Evolutionary conservation across 1,140 invertebrate genomes (phyloP), one percentile per base, ranked within the genome.

Genomic region (Ctenoplectra terminalis): DNA sequence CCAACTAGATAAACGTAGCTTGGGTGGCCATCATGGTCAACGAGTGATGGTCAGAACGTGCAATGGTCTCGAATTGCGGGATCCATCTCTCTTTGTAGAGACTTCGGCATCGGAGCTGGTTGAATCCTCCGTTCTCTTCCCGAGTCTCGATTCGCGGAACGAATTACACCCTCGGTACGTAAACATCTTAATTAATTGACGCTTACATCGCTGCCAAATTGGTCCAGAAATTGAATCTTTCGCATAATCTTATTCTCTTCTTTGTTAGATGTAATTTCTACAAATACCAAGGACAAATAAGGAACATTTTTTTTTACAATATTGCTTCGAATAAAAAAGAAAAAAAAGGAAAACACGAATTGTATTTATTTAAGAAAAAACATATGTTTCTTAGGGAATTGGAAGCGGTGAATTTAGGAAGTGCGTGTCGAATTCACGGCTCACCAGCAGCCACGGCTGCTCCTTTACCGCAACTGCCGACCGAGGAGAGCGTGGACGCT

Each of bases 11-110:
- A 96, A 94, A 79, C 93, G 92, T 87, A 92, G 91, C 76, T 83
- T 92, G 85, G 85, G 82, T 75, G 89, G 90, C 58, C 90, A 92
- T 85, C 90, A 90, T 48, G 94, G 91, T 79, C 95, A 95, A 81
- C 94, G 96, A 73, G 95, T 97, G 40, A 95, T 97, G 95, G 95
- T 97, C 31, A 94, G 97, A 88, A 97, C 97, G 31, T 97, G 96
- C 90, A 97, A 97, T 87, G 97, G 97, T 63, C 94, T 97, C 58
- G 97, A 97, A 90, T 93, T 97, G 46, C 94, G 96, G 87, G 96
- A 97, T 81, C 94, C 95, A 6, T 90, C 93, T 20, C 90, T 94
- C 52, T 94, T 94, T 85, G 93, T 93, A 13, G 94, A 94, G 79
- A 92, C 93, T 29, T 93, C 94, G 31, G 93, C 94, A 6, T 93